Conservation (phyloP, 2,797 vertebrate species). For the Hypotaenidia okinawae region DNA sequence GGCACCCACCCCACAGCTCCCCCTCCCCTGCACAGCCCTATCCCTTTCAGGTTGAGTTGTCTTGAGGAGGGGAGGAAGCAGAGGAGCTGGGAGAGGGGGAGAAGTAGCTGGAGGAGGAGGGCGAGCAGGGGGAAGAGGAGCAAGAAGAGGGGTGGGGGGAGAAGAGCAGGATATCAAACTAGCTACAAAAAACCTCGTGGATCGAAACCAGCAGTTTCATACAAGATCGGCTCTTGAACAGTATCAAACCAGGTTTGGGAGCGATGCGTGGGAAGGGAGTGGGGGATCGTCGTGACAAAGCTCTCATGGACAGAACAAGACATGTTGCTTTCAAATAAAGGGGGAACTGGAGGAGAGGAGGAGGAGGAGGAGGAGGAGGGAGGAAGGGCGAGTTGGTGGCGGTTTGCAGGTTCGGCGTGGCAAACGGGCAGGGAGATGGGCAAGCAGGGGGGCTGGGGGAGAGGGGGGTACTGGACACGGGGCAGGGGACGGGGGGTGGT, state of each 20-base stretch:
- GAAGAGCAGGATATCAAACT: conserved; percentile 66
- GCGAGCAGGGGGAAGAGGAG: conserved; percentile 31
- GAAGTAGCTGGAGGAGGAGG: not conserved
- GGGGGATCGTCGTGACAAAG: conserved; percentile 70
- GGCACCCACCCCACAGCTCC: not conserved
- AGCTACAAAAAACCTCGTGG: conserved; percentile 51
- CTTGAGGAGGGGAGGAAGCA: conserved; percentile 73
- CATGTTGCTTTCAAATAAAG: conserved; percentile 84
- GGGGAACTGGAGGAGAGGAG: conserved; percentile 43
- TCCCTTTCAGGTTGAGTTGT: conserved; percentile 81
- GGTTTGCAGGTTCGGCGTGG: conserved; percentile 71
- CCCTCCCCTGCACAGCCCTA: conserved; percentile 67
- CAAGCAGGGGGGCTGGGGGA: conserved; percentile 67
- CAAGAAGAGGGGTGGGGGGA: not conserved
- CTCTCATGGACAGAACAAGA: conserved; percentile 83
- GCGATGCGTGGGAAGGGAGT: conserved; percentile 66
- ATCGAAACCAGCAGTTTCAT: conserved; percentile 42
- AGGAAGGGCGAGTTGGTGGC: conserved; percentile 63
- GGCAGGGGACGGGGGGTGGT: conserved; percentile 66
- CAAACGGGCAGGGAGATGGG: conserved; percentile 80
- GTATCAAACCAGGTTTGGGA: conserved; percentile 51
- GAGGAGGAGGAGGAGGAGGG: conserved; percentile 72
- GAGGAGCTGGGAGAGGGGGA: conserved; percentile 24
- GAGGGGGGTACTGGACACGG: conserved; percentile 48
- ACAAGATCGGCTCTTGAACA: conserved; percentile 54